A percentile compares a stretch with the other conserved stretches of the same genome.
These are phyloP conservation scores for Drosophila paramelanica DNA, from an alignment of 2,888 invertebrate genomes.

Conservation along the genomic window DNA sequence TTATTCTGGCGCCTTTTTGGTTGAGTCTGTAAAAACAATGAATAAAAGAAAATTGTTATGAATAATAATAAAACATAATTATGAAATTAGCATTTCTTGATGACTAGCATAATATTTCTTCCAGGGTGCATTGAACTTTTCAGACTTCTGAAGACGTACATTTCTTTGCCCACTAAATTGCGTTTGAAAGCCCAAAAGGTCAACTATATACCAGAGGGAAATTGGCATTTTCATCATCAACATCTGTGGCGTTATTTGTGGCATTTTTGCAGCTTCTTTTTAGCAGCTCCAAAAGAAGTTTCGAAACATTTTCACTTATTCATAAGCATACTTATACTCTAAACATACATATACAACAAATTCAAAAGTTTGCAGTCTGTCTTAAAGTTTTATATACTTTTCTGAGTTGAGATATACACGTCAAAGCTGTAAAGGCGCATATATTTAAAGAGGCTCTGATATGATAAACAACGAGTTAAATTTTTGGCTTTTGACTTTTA, in stretches of 20 bases:
- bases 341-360: constrained; percentile 3
- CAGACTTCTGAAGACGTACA: constrained; percentile 3
- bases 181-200: constrained; percentile 27
- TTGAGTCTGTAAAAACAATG: constrained; percentile 32
- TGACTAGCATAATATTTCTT: constrained; percentile 4
- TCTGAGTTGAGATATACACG: constrained; percentile 44
- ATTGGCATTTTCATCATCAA: constrained; percentile 12
- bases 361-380: constrained; percentile 40
- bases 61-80: constrained; percentile 62
- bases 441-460: constrained; percentile 13
- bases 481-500: neutral
- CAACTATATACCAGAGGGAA: constrained; percentile 9
- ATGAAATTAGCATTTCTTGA: constrained; percentile 41
- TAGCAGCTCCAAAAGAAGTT: constrained; percentile 21
- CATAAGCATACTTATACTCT: constrained; percentile 23
- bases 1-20: constrained; percentile 30
- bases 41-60: constrained; percentile 44
- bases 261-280: constrained; percentile 22
- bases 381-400: constrained; percentile 6
- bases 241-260: constrained; percentile 29
- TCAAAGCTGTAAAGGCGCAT: constrained; percentile 46
- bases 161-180: constrained; percentile 17
- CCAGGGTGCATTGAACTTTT: constrained; percentile 36
- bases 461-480: constrained; percentile 19
- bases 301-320: constrained; percentile 45